phyloP scores from a whole-genome alignment of 2,797 vertebrate genomes.

The Ara ararauna region DNA sequence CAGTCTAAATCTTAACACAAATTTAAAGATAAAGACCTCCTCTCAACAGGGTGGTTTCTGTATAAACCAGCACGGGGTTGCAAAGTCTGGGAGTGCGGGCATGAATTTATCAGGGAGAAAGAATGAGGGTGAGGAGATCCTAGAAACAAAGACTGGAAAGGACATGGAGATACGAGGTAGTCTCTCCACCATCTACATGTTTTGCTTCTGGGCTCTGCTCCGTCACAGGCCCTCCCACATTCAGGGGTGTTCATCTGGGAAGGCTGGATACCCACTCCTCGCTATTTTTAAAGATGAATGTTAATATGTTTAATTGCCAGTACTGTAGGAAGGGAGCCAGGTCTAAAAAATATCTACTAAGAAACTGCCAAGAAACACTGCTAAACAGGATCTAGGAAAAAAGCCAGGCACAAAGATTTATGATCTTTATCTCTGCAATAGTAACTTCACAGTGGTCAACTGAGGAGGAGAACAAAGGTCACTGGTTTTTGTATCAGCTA shows the following conservation, averaged over 20 bases:
- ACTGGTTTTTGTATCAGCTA: background rate
- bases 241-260: background rate
- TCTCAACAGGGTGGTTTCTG: background rate
- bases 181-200: background rate
- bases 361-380: conserved; percentile 59
- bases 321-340: conserved; percentile 50
- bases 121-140: background rate
- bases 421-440: conserved; percentile 56
- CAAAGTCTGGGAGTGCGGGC: background rate
- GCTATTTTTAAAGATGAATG: conserved; percentile 41
- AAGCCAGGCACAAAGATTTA: conserved; percentile 52
- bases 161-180: background rate
- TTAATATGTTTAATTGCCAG: conserved; percentile 57
- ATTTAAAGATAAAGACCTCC: background rate
- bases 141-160: background rate
- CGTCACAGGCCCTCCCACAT: background rate
- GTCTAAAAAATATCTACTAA: conserved; percentile 49
- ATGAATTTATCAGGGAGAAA: background rate
- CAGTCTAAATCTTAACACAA: background rate
- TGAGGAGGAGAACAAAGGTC: conserved; percentile 22
- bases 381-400: conserved; percentile 67
- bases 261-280: conserved; percentile 26
- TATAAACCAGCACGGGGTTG: background rate
- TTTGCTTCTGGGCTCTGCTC: background rate
- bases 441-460: conserved; percentile 51